Base-by-base conservation (phyloP, 2,797 vertebrate species). In the Periparus ater region DNA sequence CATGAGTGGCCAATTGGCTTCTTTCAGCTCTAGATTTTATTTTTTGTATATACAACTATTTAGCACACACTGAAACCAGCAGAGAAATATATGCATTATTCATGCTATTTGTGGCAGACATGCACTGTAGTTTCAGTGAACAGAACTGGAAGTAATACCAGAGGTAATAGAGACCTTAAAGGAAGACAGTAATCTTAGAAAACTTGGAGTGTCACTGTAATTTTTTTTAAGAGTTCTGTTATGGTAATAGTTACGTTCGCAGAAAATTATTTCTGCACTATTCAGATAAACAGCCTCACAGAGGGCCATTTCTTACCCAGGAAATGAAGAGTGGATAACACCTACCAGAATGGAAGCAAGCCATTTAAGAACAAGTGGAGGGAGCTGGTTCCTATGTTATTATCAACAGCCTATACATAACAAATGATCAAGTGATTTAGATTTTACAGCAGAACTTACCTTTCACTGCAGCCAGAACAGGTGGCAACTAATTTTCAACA, bases 141-240 rank as follows among this genome's bases (percentile, higher is more conserved):
- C 58, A 44, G 61, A 66, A 73, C 48, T 95, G 87, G 91, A 95
- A 92, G 78, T 70, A 94, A 92, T 50, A 94, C 29, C 42, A 78
- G 72, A 96, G 85, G 73, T 96, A 95, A 95, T 0, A 89, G 73
- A 89, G 29, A 81, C 63, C 87, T 94, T 86, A 83, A 79, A 90
- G 80, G 45, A 91, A 83, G 62, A 72, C 58, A 60, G 63, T 75
- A 73, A 91, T 93, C 83, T 93, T 55, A 57, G 83, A 91, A 93
- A 79, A 45, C 71, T 93, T 58, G 44, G 65, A 76, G 63, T 62
- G 68, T 60, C 80, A 62, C 72, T 50, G 58, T 67, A 83, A 61
- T 72, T 73, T 93, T 82, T 94, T 95, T 93, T 74, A 88, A 86
- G 76, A 57, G 78, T 51, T 96, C 91, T 90, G 55, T 94, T 94